Evolutionary conservation across 2,888 invertebrate species (phyloP).

Genomic region (Rhopalosiphum nymphaeae): DNA sequence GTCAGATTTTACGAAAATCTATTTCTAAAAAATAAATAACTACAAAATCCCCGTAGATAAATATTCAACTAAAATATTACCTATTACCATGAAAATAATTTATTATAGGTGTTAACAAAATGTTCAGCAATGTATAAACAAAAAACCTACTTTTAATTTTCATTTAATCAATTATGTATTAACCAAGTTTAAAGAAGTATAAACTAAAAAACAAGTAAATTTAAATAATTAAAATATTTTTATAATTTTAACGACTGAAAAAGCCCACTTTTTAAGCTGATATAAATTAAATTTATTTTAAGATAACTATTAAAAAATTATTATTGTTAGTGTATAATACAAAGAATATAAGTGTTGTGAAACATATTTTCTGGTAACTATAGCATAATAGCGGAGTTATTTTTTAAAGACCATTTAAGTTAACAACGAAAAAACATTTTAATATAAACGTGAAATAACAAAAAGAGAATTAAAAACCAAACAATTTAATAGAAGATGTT

Average conservation of each 20-base stretch:
- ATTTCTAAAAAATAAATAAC: neutral
- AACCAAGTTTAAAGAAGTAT: neutral
- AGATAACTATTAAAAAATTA: neutral
- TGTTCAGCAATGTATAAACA: neutral
- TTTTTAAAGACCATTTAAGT: neutral
- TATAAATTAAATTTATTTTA: neutral
- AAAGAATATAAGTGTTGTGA: neutral
- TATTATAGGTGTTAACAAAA: neutral
- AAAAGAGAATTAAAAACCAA: neutral
- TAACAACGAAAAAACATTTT: neutral
- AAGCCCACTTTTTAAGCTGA: neutral
- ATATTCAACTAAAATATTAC: neutral
- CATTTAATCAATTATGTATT: neutral
- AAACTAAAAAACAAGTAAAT: neutral
- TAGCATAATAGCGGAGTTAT: neutral
- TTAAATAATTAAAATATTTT: neutral
- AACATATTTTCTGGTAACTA: neutral
- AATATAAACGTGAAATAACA: neutral
- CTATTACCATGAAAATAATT: neutral
- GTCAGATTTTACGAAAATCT: neutral
- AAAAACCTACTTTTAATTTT: neutral
- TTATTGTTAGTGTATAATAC: neutral
- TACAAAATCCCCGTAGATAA: neutral
- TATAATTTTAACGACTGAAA: neutral
- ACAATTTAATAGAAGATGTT: neutral